phyloP scores from a whole-genome alignment of 2,113 vertebrate genomes.

The Sturnus vulgaris region DNA sequence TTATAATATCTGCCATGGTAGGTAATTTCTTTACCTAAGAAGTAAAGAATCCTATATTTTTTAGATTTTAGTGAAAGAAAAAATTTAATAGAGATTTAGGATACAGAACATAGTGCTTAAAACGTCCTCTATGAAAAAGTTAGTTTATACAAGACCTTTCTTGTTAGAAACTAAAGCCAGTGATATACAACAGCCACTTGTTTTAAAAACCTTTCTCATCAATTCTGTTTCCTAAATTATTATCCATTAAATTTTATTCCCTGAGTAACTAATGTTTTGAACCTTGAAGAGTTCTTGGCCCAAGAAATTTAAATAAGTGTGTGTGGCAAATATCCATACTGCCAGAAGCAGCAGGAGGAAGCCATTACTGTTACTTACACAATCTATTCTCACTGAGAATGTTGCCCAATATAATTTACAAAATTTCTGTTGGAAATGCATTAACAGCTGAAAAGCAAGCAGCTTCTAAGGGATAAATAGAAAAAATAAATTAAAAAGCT shows the following conservation, averaged over 20 bases:
- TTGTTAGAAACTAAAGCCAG: neutral
- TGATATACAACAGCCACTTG: neutral
- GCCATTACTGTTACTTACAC: conserved; percentile 63
- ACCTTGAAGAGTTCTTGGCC: neutral
- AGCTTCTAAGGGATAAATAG: conserved; percentile 60
- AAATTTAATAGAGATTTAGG: neutral
- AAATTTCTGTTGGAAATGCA: conserved; percentile 76
- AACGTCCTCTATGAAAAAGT: neutral
- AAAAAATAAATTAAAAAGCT: conserved; percentile 68
- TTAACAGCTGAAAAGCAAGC: conserved; percentile 70
- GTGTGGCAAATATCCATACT: neutral
- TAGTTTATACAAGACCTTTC: neutral
- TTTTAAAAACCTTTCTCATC: neutral
- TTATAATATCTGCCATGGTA: neutral
- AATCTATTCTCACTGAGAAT: conserved; percentile 66
- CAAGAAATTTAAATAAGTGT: conserved; percentile 13
- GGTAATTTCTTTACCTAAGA: neutral
- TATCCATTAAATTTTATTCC: neutral
- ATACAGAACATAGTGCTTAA: neutral
- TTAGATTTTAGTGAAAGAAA: neutral
- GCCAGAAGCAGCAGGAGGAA: conserved; percentile 67
- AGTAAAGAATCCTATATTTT: neutral
- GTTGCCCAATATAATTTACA: conserved; percentile 79
- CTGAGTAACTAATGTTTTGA: neutral
- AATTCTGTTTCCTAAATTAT: neutral